Conservation (phyloP, 1,140 invertebrate genomes). For the Temnothorax nylanderi region DNA sequence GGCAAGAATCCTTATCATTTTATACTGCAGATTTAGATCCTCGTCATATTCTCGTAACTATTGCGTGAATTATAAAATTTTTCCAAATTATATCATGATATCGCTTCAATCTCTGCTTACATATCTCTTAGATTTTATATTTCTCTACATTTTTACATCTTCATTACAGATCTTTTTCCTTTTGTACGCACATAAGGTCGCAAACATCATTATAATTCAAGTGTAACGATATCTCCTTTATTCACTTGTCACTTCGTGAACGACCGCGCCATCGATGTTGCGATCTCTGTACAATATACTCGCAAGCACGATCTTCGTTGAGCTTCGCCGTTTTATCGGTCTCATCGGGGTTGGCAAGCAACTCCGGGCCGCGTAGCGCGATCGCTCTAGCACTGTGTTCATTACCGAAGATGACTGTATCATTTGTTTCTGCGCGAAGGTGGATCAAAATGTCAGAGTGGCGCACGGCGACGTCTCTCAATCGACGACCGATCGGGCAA, state of each 20-base stretch:
- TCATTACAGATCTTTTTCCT: neutral
- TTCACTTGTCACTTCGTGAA: constrained; percentile 28
- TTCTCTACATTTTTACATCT: neutral
- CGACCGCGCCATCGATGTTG: neutral
- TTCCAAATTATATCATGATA: neutral
- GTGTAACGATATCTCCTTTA: constrained; percentile 25
- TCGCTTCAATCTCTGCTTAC: neutral
- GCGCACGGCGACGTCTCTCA: constrained; percentile 34
- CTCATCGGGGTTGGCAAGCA: constrained; percentile 11
- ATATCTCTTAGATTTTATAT: neutral
- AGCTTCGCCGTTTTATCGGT: constrained; percentile 38
- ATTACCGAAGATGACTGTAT: constrained; percentile 67
- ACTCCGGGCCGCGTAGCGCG: constrained; percentile 3
- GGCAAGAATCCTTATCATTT: neutral
- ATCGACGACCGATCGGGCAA: constrained; percentile 34
- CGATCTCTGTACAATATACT: constrained; percentile 14
- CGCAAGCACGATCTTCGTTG: neutral
- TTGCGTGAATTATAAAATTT: neutral
- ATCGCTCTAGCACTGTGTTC: constrained; percentile 50
- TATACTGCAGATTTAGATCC: neutral
- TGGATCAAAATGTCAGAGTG: constrained; percentile 38
- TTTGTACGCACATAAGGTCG: neutral
- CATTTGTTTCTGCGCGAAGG: constrained; percentile 38
- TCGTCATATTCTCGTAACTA: neutral
- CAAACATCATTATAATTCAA: constrained; percentile 27